A percentile compares a stretch with the other conserved stretches of the same genome.
Conservation (phyloP, 2,113 vertebrate species). For the Irena cyanogastra region DNA sequence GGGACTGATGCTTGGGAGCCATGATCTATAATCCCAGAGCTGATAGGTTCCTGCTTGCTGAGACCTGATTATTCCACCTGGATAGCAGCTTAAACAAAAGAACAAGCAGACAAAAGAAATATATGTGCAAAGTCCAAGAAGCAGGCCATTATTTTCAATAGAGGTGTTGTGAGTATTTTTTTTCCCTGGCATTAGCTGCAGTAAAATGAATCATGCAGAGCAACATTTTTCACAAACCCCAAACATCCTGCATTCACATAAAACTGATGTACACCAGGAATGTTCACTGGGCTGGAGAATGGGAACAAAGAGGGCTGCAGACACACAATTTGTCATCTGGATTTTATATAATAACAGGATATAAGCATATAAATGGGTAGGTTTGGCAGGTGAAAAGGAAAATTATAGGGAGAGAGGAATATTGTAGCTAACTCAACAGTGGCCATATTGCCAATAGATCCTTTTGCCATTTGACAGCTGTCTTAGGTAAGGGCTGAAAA, state of each 20-base stretch:
- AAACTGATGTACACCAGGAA: conserved; percentile 64
- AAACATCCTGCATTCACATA: conserved; percentile 57
- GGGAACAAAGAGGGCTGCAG: conserved; percentile 65
- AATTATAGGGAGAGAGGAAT: conserved; percentile 56
- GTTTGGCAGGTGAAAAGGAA: conserved; percentile 67
- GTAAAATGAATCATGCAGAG: conserved; percentile 61
- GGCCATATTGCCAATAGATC: conserved; percentile 55
- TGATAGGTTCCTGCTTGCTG: conserved; percentile 34
- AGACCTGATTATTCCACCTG: conserved; percentile 54
- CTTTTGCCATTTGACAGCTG: conserved; percentile 57
- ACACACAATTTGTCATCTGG: conserved; percentile 59
- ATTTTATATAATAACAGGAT: conserved; percentile 64
- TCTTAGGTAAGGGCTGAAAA: conserved; percentile 34
- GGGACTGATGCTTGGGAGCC: not conserved
- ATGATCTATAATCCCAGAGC: not conserved
- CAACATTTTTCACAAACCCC: conserved; percentile 64
- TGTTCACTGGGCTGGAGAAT: conserved; percentile 50
- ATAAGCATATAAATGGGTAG: conserved; percentile 66
- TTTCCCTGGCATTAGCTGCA: conserved; percentile 37
- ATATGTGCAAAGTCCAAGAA: conserved; percentile 39
- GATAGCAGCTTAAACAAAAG: conserved; percentile 54
- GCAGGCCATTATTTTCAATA: conserved; percentile 55
- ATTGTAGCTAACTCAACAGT: conserved; percentile 45
- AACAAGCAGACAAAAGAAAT: conserved; percentile 47
- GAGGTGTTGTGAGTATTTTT: not conserved